Conservation (phyloP, 2,797 vertebrate genomes). For the Chelonia mydas region DNA sequence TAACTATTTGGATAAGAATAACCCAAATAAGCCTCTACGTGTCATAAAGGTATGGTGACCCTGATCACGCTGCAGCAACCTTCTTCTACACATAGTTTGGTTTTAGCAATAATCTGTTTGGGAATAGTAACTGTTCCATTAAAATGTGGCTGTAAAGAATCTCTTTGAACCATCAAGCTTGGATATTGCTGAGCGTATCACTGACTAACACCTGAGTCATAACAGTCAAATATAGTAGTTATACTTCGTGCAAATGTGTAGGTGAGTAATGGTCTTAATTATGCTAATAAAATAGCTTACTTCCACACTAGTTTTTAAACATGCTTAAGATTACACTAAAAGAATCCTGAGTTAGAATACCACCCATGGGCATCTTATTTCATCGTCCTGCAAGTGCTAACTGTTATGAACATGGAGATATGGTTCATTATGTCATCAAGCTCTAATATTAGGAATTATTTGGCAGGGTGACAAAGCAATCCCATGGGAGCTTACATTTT, state of each 20-base stretch:
- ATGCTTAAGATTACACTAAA: constrained; percentile 13
- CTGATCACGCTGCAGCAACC: background rate
- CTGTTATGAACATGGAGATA: constrained; percentile 48
- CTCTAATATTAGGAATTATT: constrained; percentile 53
- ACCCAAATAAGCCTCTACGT: constrained; percentile 90
- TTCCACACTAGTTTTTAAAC: background rate
- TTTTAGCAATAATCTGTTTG: background rate
- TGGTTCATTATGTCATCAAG: background rate
- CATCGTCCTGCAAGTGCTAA: background rate
- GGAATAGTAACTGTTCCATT: background rate
- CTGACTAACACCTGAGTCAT: background rate
- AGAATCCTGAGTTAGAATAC: background rate
- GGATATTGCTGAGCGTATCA: background rate
- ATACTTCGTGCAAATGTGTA: background rate
- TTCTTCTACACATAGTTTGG: background rate
- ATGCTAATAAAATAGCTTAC: background rate
- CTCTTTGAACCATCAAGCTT: background rate
- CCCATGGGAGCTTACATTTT: constrained; percentile 20
- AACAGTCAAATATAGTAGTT: background rate
- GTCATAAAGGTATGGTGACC: constrained; percentile 88
- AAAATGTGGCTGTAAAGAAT: background rate
- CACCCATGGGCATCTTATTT: background rate
- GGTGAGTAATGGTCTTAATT: background rate
- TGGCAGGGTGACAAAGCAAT: background rate
- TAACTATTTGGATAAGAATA: constrained; percentile 98